These are phyloP conservation scores for Schizopygopsis malacanthus DNA, from an alignment of 2,797 vertebrate species.

Conservation along the genomic window DNA sequence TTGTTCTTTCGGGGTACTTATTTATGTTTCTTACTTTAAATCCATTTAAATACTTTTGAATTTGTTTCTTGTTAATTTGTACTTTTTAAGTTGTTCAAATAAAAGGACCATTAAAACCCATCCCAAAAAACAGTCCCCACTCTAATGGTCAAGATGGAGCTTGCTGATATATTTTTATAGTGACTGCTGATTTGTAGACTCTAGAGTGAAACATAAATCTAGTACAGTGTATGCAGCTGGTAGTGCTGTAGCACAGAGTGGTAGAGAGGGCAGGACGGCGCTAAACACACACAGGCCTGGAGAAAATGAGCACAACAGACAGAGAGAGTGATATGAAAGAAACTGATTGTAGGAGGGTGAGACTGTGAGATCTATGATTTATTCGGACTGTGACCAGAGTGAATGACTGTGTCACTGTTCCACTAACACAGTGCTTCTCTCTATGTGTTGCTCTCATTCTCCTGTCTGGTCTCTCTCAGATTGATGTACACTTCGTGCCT, in stretches of 20 bases:
- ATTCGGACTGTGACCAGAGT: conserved; percentile 61
- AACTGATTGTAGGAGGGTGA: conserved; percentile 46
- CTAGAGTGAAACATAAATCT: not conserved
- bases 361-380: conserved; percentile 52
- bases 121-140: too few species aligned
- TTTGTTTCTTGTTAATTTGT: too few species aligned
- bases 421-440: conserved; percentile 71
- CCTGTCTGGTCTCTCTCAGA: conserved; percentile 57
- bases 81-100: too few species aligned
- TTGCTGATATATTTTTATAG: too few species aligned
- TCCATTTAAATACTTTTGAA: too few species aligned
- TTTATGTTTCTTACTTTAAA: too few species aligned
- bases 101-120: too few species aligned
- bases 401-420: conserved; percentile 80
- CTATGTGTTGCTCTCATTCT: conserved; percentile 62
- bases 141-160: too few species aligned
- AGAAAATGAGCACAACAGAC: conserved; percentile 13
- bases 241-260: not conserved
- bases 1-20: too few species aligned
- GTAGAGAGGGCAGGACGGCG: conserved; percentile 4
- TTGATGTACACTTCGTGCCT: conserved; percentile 51
- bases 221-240: conserved; percentile 5
- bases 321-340: conserved; percentile 57
- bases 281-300: conserved; percentile 10
- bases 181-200: not conserved